Evolutionary conservation across 30 jellyfish, hydroid and myxozoan species (phyloP).

Genomic region (Hydractinia echinata): DNA sequence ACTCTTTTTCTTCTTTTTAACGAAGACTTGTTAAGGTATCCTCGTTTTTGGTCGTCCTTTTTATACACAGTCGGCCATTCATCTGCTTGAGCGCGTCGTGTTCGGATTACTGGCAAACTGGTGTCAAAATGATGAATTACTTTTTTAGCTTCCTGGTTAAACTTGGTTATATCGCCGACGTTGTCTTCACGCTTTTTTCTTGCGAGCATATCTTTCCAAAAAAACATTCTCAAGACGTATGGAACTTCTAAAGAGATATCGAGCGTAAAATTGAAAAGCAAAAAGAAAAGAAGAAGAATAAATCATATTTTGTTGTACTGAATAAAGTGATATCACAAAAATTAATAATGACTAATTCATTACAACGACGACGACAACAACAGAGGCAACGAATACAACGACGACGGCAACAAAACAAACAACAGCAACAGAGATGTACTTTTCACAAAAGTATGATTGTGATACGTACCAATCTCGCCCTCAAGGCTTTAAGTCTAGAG

Average conservation of each 20-base stretch:
- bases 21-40: neutral
- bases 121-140: neutral
- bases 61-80: conserved; percentile 41
- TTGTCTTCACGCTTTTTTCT: conserved; percentile 68
- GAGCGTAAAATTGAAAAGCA: neutral
- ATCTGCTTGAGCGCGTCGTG: conserved; percentile 40
- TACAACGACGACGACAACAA: no score
- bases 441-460: no score
- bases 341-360: no score
- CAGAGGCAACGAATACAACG: no score
- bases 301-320: no score
- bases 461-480: no score
- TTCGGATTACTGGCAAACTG: conserved; percentile 26
- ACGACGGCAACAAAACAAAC: no score
- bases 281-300: no score
- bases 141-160: conserved; percentile 16
- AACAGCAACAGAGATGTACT: no score
- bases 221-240: conserved; percentile 79
- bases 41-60: conserved; percentile 16
- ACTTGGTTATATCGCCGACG: neutral
- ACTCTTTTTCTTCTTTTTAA: conserved; percentile 6
- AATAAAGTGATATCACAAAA: no score
- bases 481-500: no score
- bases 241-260: conserved; percentile 68
- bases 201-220: conserved; percentile 99